phyloP scores from a whole-genome alignment of 2,797 vertebrate genomes.

The Mus caroli region DNA sequence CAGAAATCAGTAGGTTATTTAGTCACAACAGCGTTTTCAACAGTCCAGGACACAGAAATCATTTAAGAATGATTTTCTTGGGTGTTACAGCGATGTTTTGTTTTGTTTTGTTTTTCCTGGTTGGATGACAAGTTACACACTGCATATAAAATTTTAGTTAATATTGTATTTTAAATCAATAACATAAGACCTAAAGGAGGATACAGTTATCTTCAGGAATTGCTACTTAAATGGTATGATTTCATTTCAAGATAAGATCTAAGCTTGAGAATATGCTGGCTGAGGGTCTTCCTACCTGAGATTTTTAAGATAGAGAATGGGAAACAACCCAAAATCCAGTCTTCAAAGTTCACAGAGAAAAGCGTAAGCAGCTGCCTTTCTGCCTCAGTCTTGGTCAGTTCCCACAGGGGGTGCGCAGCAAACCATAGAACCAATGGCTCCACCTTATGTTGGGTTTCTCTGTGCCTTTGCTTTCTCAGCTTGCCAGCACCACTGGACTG shows the following conservation, averaged over 20 bases:
- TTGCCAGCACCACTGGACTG: background rate
- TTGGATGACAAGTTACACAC: slow-evolving; percentile 8
- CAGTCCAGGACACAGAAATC: background rate
- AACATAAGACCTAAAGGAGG: background rate
- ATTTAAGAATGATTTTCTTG: background rate
- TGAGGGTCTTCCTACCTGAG: background rate
- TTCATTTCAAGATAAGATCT: slow-evolving; percentile 14
- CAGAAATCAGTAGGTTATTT: background rate
- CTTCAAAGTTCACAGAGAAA: background rate
- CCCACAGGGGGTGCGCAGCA: background rate
- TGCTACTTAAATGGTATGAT: background rate
- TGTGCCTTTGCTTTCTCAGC: background rate
- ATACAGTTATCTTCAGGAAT: background rate
- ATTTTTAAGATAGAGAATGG: background rate
- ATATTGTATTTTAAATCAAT: slow-evolving; percentile 34
- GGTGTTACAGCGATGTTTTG: background rate
- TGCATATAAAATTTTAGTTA: background rate
- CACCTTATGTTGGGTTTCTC: background rate
- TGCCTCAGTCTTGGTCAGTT: background rate
- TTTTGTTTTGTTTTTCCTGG: background rate
- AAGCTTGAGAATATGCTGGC: background rate
- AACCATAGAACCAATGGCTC: background rate
- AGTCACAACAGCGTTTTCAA: background rate
- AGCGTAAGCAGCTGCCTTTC: background rate
- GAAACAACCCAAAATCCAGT: background rate